Percentiles rank a stretch among this genome's conserved stretches.
These are phyloP conservation scores for Athalia rosae DNA, from an alignment of 2,888 invertebrate genomes.

Conservation along the genomic window DNA sequence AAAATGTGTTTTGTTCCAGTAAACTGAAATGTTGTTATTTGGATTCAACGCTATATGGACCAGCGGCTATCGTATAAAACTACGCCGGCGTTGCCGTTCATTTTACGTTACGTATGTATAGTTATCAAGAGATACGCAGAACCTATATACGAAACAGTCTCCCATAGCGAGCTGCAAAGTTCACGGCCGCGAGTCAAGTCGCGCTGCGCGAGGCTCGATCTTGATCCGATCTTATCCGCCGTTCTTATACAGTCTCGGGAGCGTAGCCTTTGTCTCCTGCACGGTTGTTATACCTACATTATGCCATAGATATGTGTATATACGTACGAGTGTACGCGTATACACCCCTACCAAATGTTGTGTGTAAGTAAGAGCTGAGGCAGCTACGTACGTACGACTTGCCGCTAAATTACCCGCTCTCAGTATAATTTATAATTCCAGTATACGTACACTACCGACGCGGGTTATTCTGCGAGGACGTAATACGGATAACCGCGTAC, in stretches of 20 bases:
- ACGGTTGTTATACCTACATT: not conserved
- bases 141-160: slow-evolving; percentile 27
- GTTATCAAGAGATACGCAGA: slow-evolving; percentile 6
- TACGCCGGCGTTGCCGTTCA: not conserved
- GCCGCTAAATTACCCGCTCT: not conserved
- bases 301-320: not conserved
- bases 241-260: not conserved
- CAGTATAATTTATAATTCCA: not conserved
- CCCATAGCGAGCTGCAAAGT: slow-evolving; percentile 39
- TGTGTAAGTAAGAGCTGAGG: too few relatives aligned
- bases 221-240: slow-evolving; percentile 43
- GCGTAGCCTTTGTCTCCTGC: slow-evolving; percentile 40
- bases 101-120: not conserved
- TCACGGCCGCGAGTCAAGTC: slow-evolving; percentile 37
- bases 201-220: slow-evolving; percentile 37
- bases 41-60: not conserved
- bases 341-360: not conserved
- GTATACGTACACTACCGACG: too few relatives aligned
- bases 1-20: not conserved
- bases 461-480: too few relatives aligned
- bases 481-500: too few relatives aligned
- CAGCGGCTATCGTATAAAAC: not conserved
- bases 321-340: too few relatives aligned
- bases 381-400: not conserved
- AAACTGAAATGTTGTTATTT: too few relatives aligned